Percentiles rank a stretch among this genome's conserved stretches.
Conservation (phyloP, 1,140 invertebrate species). For the Limonius californicus region DNA sequence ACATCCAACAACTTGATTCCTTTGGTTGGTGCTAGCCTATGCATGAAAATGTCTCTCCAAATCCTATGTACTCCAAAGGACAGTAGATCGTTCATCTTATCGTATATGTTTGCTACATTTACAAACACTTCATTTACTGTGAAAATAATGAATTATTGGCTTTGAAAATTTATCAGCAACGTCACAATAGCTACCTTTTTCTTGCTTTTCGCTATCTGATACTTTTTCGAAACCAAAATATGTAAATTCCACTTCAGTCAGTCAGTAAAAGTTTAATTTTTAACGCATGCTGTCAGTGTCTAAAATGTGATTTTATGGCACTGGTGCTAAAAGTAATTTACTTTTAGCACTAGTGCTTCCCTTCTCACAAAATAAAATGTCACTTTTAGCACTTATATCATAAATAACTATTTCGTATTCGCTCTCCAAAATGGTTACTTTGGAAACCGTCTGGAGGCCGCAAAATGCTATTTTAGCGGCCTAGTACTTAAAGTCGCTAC, state of each 20-base stretch:
- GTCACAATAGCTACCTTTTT: conserved; percentile 61
- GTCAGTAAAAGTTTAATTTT: no score
- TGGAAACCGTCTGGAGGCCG: no score
- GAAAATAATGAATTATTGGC: conserved; percentile 43
- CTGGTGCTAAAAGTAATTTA: no score
- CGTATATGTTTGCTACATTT: conserved; percentile 91
- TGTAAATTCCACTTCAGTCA: conserved; percentile 51
- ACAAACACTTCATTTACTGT: conserved; percentile 91
- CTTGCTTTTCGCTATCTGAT: conserved; percentile 73
- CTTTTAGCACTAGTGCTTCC: no score
- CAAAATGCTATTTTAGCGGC: no score
- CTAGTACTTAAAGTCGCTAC: no score
- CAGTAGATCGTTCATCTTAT: conserved; percentile 98
- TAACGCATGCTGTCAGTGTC: no score
- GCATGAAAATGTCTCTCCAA: conserved; percentile 96
- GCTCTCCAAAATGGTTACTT: no score
- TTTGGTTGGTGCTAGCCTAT: conserved; percentile 68
- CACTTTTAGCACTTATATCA: no score
- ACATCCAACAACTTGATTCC: conserved; percentile 87
- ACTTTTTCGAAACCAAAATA: conserved; percentile 90
- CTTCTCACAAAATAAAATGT: no score
- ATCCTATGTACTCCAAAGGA: conserved; percentile 90
- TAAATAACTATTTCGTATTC: no score
- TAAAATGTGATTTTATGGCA: no score
- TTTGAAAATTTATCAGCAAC: not conserved